Evolutionary conservation across 2,888 invertebrate genomes (phyloP).

Genomic region (Mesochorus sp.): DNA sequence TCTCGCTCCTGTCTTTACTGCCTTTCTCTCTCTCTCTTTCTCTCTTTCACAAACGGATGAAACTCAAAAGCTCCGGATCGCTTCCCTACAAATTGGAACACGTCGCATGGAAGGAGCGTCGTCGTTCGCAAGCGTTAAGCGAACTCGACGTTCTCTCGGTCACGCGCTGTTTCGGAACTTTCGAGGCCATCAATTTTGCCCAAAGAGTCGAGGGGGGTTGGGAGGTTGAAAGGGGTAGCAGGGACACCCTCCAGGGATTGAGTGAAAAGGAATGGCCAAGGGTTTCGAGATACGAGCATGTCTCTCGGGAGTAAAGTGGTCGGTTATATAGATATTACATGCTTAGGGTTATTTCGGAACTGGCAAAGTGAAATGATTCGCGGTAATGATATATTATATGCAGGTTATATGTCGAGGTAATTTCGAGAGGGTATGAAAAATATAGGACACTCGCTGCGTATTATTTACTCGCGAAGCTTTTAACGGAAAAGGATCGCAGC

Average conservation of each 20-base stretch:
- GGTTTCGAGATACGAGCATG: conserved; percentile 23
- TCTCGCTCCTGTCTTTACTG: too few relatives aligned
- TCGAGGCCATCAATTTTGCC: conserved; percentile 41
- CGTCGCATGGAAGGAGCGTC: conserved; percentile 6
- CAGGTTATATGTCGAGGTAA: too few relatives aligned
- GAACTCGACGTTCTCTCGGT: conserved; percentile 36
- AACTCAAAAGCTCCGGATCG: conserved; percentile 28
- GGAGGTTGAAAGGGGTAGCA: too few relatives aligned
- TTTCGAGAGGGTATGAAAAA: too few relatives aligned
- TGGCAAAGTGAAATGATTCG: conserved; percentile 37
- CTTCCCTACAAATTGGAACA: conserved; percentile 36
- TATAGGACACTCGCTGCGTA: too few relatives aligned
- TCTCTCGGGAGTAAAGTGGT: neutral
- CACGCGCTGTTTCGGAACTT: conserved; percentile 37
- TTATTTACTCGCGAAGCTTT: too few relatives aligned
- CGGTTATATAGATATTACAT: neutral
- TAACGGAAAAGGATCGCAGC: too few relatives aligned
- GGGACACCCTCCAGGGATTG: neutral
- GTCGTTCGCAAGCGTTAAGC: conserved; percentile 26
- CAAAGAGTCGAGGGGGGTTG: neutral
- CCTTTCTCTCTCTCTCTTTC: neutral
- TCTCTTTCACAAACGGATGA: conserved; percentile 6
- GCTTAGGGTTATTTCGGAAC: conserved; percentile 17
- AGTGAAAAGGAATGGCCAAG: conserved; percentile 24
- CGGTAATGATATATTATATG: too few relatives aligned